Base-by-base conservation (phyloP, 2,797 vertebrate genomes). In the Adelosebastes latens region DNA sequence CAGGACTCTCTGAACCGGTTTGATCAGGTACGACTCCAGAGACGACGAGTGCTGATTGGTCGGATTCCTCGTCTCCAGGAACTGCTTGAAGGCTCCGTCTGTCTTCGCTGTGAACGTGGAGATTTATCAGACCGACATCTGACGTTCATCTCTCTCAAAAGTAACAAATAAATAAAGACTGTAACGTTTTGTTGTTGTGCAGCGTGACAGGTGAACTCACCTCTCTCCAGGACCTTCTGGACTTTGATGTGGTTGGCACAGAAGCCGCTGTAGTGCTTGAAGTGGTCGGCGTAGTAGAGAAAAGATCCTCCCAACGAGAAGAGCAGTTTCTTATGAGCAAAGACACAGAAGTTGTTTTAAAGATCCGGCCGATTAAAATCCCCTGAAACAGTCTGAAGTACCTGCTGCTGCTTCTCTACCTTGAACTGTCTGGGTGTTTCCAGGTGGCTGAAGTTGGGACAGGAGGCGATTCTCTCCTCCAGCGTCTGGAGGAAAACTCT, bases 251-350 rank as follows among this genome's bases (percentile, higher is more conserved):
- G 98, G 81, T 98, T 99, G 24, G 98, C 97, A 75, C 98, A 99
- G 91, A 99, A 99, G 62, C 97, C 98, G 34, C 98, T 99, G 94
- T 99, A 99, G 61, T 99, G 96, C 83, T 99, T 99, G 85, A 99
- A 99, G 91, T 99, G 98, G 91, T 99, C 98, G 6, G 98, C 98
- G 0, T 99, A 99, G 91, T 98, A 97, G 3, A 99, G 96, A 79
- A 99, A 99, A 1, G 98, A 99, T 27, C 97, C 98, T 18, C 97
- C 97, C 0, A 99, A 88, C 1, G 97, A 98, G 90, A 97, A 97
- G 5, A 99, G 96, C n/a, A 99, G 74, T 84, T 96, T 97, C 98
- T 99, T 9, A 39, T 11, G 93, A 13, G 88, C 3, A 61, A 20
- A 52, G 18, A 52, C 18, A 52, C 18, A 52, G 49, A n/a, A 52